A percentile compares a stretch with the other conserved stretches of the same genome.
These are phyloP conservation scores for Lordiphosa stackelbergi DNA, from an alignment of 1,140 invertebrate genomes.

Conservation along the genomic window DNA sequence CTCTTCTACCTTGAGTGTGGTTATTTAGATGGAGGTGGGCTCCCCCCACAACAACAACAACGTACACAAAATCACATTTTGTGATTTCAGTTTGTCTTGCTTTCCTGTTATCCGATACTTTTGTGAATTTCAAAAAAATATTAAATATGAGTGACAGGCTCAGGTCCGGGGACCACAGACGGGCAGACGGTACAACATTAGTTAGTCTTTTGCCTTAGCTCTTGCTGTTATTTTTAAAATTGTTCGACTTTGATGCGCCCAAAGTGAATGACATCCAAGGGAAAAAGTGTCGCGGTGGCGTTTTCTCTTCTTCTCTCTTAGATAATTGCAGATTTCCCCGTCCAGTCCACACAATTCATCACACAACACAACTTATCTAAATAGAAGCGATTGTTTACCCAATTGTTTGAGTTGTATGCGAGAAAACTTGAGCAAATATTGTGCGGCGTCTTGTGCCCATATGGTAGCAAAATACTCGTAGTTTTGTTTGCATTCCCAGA, in stretches of 20 bases:
- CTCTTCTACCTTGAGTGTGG: slow-evolving; percentile 27
- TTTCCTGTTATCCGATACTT: slow-evolving; percentile 76
- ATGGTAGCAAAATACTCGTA: slow-evolving; percentile 38
- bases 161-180: slow-evolving; percentile 31
- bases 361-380: slow-evolving; percentile 25
- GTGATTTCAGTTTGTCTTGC: slow-evolving; percentile 73
- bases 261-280: slow-evolving; percentile 66
- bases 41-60: slow-evolving; percentile 36
- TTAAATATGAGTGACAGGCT: slow-evolving; percentile 73
- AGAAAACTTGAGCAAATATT: slow-evolving; percentile 69
- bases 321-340: slow-evolving; percentile 33
- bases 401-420: slow-evolving; percentile 37
- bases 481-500: slow-evolving; percentile 30
- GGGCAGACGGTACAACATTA: slow-evolving; percentile 26
- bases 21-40: slow-evolving; percentile 25
- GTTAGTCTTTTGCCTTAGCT: slow-evolving; percentile 40
- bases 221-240: slow-evolving; percentile 71
- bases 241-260: slow-evolving; percentile 61
- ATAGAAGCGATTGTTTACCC: slow-evolving; percentile 55
- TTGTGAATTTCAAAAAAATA: slow-evolving; percentile 74
- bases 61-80: slow-evolving; percentile 60
- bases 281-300: slow-evolving; percentile 47
- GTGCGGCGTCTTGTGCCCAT: slow-evolving; percentile 58
- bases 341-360: slow-evolving; percentile 33
- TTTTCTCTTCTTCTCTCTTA: slow-evolving; percentile 23